Evolutionary conservation across 2,888 invertebrate species (phyloP).

Genomic region (Myathropa florea): DNA sequence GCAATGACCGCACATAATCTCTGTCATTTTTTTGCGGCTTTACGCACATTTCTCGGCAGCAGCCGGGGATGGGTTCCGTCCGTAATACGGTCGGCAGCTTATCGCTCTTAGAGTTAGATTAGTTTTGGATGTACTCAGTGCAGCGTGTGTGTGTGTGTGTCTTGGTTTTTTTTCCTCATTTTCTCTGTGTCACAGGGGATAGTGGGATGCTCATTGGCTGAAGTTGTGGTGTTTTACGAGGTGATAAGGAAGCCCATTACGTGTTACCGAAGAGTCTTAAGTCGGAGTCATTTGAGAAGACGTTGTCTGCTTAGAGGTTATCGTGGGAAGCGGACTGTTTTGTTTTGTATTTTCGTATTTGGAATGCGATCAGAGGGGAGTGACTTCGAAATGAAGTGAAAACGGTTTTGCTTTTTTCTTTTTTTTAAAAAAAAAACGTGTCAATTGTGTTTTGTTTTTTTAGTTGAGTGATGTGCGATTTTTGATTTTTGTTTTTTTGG

Average conservation of each 20-base stretch:
- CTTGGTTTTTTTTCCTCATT: not conserved
- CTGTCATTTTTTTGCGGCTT: slow-evolving; percentile 64
- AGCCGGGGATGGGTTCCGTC: slow-evolving; percentile 22
- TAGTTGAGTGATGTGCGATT: not conserved
- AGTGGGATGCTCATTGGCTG: slow-evolving; percentile 3
- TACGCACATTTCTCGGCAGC: slow-evolving; percentile 32
- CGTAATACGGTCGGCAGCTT: slow-evolving; percentile 32
- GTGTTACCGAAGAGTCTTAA: not conserved
- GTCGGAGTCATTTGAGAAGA: slow-evolving; percentile 18
- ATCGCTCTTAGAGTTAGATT: slow-evolving; percentile 43
- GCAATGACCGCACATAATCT: slow-evolving; percentile 55
- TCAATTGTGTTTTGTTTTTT: not conserved
- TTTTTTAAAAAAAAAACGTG: too few relatives aligned
- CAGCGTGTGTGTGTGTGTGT: not conserved
- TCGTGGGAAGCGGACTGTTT: slow-evolving; percentile 35
- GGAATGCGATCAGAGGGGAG: not conserved
- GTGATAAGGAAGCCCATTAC: slow-evolving; percentile 49
- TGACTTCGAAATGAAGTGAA: not conserved
- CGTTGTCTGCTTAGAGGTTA: slow-evolving; percentile 50
- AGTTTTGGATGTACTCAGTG: slow-evolving; percentile 12
- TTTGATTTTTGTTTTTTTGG: not conserved
- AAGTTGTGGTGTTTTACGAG: slow-evolving; percentile 13
- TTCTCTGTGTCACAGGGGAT: not conserved
- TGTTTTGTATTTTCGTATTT: not conserved
- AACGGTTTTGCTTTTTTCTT: not conserved